Base-by-base conservation (phyloP, 2,113 vertebrate species). In the Apteryx owenii region DNA sequence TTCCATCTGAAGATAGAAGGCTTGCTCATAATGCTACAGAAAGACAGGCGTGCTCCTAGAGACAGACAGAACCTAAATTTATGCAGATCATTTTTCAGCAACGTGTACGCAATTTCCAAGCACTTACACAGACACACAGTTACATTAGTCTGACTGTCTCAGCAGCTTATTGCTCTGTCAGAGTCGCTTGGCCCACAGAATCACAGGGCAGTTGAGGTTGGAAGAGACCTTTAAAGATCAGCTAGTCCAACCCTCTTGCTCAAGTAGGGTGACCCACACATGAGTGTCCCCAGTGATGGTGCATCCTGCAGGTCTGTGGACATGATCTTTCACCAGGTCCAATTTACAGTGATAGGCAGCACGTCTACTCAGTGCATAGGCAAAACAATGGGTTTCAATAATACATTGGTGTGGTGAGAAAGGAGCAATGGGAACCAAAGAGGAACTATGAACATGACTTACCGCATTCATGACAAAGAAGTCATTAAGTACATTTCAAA, bases 341-440 rank as follows among this genome's bases (percentile, higher is more conserved):
- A 51, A 26, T 17, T 50, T 29, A 70, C 20, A 23, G 22, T 3
- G 7, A 5, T 31, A 48, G 31, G 25, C 58, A 88, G 26, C 11
- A 9, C 0, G 0, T 48, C 22, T 33, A 9, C 46, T 15, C 17
- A 36, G 28, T 26, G n/a, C 10, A 29, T 2, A 2, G 20, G 25
- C 21, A 61, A 80, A 19, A 3, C 25, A 69, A 5, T 40, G 66
- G 31, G 44, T 91, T 77, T 82, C 68, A 58, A n/a, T 4, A 26
- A 53, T 48, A 21, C 4, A 50, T 48, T 65, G 61, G 31, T 89
- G 10, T 8, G 7, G 6, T 75, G 48, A 88, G 40, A 36, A 78
- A 85, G 42, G 15, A 84, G 48, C 29, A 13, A 77, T 66, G 50
- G 64, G 40, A 90, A 88, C 4, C 33, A 48, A 88, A 21, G 25